Percentiles rank a stretch among this genome's conserved stretches.
phyloP scores from a whole-genome alignment of 2,888 invertebrate species.

The Drosophila subsilvestris region DNA sequence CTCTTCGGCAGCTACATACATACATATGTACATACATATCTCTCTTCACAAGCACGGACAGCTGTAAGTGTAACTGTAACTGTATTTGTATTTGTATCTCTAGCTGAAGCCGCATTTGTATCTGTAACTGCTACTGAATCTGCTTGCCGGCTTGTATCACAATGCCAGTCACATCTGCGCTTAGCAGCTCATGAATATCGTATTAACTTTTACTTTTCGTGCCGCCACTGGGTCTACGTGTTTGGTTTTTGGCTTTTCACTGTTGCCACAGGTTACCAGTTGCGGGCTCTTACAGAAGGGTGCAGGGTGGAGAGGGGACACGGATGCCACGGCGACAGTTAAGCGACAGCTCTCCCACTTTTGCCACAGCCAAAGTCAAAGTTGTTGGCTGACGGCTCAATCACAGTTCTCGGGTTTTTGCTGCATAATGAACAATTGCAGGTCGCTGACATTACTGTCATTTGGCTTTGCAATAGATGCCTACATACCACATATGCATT shows the following conservation, averaged over 20 bases:
- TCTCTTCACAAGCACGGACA: background rate
- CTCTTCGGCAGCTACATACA: background rate
- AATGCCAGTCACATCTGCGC: constrained; percentile 80
- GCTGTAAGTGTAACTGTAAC: constrained; percentile 5
- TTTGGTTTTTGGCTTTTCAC: constrained; percentile 37
- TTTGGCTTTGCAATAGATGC: background rate
- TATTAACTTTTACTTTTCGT: constrained; percentile 76
- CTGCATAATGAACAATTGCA: background rate
- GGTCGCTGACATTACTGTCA: background rate
- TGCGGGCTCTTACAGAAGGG: background rate
- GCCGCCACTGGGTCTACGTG: constrained; percentile 45
- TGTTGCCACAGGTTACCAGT: background rate
- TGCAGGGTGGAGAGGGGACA: background rate
- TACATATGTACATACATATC: too few relatives aligned
- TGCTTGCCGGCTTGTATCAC: constrained; percentile 47
- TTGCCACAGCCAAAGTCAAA: background rate
- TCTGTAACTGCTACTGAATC: constrained; percentile 50
- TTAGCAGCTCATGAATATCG: constrained; percentile 81
- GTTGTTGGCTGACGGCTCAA: background rate
- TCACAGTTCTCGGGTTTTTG: background rate
- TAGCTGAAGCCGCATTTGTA: background rate
- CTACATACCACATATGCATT: too few relatives aligned
- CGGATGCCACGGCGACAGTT: background rate
- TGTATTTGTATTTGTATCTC: background rate
- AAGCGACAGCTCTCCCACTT: background rate